Evolutionary conservation across 2,113 vertebrate genomes (phyloP).

Genomic region (Eidolon helvum): DNA sequence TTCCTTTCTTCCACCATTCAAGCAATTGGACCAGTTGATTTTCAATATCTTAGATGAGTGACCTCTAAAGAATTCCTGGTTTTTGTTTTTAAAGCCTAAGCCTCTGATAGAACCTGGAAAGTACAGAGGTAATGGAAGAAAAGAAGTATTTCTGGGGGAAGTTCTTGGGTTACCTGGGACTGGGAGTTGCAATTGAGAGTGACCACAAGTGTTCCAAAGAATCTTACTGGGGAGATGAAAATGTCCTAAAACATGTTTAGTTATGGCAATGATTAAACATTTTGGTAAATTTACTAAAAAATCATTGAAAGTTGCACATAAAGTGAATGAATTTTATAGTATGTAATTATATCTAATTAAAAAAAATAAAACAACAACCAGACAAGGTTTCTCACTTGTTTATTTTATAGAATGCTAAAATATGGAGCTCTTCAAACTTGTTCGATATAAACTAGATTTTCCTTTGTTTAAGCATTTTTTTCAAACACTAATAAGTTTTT

Average conservation of each 20-base stretch:
- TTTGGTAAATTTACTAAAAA: background rate
- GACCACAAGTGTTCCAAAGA: background rate
- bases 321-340: background rate
- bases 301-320: background rate
- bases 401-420: constrained; percentile 81
- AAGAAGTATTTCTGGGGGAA: background rate
- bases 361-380: background rate
- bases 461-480: constrained; percentile 78
- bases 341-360: background rate
- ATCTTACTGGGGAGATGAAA: background rate
- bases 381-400: constrained; percentile 79
- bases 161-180: background rate
- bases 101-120: background rate
- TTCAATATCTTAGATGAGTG: background rate
- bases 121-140: background rate
- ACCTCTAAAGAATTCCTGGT: background rate
- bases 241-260: background rate
- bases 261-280: background rate
- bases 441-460: constrained; percentile 77
- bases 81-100: background rate
- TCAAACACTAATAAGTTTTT: constrained; percentile 80
- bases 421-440: constrained; percentile 77
- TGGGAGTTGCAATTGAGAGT: background rate
- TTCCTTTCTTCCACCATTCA: background rate
- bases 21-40: background rate